A percentile compares a stretch with the other conserved stretches of the same genome.
These are phyloP conservation scores for Mirounga angustirostris DNA, from an alignment of 2,113 vertebrate species.

Conservation along the genomic window DNA sequence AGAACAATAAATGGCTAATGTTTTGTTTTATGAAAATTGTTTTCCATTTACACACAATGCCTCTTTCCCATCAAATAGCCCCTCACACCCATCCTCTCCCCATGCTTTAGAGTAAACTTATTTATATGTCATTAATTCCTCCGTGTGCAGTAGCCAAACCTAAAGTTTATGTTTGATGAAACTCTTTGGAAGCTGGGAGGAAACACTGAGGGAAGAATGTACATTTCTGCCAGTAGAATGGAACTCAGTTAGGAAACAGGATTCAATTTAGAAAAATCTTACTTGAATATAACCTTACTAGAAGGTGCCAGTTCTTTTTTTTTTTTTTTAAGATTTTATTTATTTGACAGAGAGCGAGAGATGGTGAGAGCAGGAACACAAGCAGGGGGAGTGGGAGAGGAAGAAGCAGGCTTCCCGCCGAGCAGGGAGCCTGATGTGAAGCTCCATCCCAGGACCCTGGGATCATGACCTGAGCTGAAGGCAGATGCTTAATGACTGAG, in stretches of 20 bases:
- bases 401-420: too few species aligned
- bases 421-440: too few species aligned
- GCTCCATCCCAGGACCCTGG: too few species aligned
- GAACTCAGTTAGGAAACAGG: conserved; percentile 42
- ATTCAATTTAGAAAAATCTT: conserved; percentile 46
- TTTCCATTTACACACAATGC: not conserved
- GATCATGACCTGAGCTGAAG: too few species aligned
- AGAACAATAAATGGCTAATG: not conserved
- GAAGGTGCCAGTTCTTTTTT: conserved; percentile 33
- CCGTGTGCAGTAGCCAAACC: not conserved
- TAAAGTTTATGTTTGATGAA: conserved; percentile 47
- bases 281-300: conserved; percentile 31
- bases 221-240: conserved; percentile 31
- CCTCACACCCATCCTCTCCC: not conserved
- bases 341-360: too few species aligned
- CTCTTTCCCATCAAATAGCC: not conserved
- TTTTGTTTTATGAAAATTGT: conserved; percentile 41
- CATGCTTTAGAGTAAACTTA: not conserved
- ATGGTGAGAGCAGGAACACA: too few species aligned
- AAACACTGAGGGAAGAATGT: conserved; percentile 34
- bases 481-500: too few species aligned
- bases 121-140: not conserved
- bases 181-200: not conserved
- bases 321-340: too few species aligned
- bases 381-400: too few species aligned